Conservation (phyloP, 92 coral and sea anemone species). For the Porites rus region DNA sequence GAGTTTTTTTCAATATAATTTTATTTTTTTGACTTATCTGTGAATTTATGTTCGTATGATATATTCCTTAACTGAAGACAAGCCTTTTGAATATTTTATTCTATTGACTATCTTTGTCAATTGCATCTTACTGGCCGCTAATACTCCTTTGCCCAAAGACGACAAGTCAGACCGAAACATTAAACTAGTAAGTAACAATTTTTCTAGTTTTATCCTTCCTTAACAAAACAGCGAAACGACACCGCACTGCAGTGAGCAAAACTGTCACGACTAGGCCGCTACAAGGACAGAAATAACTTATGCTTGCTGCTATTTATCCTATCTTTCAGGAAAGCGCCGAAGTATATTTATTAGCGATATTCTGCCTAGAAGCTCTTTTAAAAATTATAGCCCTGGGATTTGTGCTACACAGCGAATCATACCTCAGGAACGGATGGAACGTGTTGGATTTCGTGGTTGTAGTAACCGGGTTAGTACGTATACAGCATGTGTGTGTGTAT, state of each 20-base stretch:
- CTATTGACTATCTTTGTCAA: constrained; percentile 98
- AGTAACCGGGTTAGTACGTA: constrained; percentile 93
- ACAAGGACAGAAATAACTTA: constrained; percentile 15
- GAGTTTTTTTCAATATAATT: background rate
- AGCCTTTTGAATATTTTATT: constrained; percentile 99
- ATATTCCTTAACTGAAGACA: constrained; percentile 91
- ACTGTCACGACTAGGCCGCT: constrained; percentile 1
- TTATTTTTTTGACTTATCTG: constrained; percentile 19
- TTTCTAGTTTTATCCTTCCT: background rate
- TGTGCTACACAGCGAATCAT: constrained; percentile 87
- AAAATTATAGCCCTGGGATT: constrained; percentile 94
- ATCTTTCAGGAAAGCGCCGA: constrained; percentile 90
- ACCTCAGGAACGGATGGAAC: constrained; percentile 98
- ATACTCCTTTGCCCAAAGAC: constrained; percentile 84
- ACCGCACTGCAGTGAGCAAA: background rate
- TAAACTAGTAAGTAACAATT: constrained; percentile 75
- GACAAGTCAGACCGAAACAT: constrained; percentile 90
- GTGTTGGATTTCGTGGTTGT: constrained; percentile 94
- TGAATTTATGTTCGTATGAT: constrained; percentile 40
- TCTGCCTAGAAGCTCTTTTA: constrained; percentile 88
- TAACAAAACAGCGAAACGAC: constrained; percentile 11
- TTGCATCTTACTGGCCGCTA: constrained; percentile 97
- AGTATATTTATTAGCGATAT: constrained; percentile 92
- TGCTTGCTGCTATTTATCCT: constrained; percentile 38
- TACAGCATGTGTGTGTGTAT: constrained; percentile 33